Evolutionary conservation across 2,113 vertebrate genomes (phyloP).

Genomic region (Meleagris gallopavo): DNA sequence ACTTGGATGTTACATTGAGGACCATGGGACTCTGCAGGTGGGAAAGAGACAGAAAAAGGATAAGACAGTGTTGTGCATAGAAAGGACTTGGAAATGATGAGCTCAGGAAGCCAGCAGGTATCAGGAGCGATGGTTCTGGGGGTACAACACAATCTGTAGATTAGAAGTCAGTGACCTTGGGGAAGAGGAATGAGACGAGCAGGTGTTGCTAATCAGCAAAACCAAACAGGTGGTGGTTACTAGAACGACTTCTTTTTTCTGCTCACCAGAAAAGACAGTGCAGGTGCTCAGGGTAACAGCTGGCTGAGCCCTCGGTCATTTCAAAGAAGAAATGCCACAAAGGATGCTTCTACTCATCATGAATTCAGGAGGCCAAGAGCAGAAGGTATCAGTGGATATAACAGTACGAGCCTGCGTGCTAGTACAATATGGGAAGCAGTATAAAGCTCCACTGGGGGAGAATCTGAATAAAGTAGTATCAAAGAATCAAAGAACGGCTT

Average conservation of each 20-base stretch:
- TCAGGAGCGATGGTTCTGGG: background rate
- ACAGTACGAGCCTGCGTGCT: background rate
- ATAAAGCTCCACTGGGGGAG: background rate
- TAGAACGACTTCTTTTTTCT: background rate
- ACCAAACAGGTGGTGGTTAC: background rate
- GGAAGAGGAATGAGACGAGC: background rate
- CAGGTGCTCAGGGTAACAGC: background rate
- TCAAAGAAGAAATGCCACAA: background rate
- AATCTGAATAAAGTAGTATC: background rate
- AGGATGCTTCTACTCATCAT: background rate
- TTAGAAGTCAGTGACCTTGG: background rate
- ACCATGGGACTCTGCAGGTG: background rate
- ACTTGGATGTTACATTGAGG: background rate
- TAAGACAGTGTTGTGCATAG: background rate
- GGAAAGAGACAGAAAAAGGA: background rate
- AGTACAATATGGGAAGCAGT: background rate
- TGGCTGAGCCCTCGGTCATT: background rate
- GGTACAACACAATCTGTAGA: background rate
- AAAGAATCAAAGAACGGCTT: no score
- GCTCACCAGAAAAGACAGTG: background rate
- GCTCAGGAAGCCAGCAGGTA: background rate
- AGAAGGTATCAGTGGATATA: background rate
- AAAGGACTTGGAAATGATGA: background rate
- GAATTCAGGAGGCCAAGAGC: background rate
- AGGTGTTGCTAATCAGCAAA: background rate